These are phyloP conservation scores for Otocyon megalotis DNA, from an alignment of 2,113 vertebrate species.

Conservation along the genomic window DNA sequence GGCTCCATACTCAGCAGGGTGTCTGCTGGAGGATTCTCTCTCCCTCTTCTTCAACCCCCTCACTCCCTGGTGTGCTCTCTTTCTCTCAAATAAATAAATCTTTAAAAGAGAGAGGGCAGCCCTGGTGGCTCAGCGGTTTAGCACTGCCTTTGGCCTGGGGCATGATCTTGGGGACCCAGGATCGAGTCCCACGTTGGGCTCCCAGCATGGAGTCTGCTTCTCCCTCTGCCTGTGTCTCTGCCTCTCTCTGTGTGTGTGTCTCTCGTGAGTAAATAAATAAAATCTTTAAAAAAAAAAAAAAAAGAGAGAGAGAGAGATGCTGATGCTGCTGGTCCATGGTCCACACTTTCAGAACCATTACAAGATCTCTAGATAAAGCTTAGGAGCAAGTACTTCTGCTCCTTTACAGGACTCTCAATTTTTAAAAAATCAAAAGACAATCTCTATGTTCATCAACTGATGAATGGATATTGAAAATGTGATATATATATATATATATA, in stretches of 20 bases:
- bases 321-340: background rate
- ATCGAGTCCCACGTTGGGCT: too few relatives aligned
- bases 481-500: too few relatives aligned
- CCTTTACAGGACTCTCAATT: background rate
- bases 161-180: too few relatives aligned
- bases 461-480: background rate
- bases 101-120: background rate
- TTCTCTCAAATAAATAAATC: background rate
- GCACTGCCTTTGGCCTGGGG: too few relatives aligned
- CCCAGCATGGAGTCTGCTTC: too few relatives aligned
- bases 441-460: background rate
- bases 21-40: background rate
- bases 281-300: background rate
- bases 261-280: background rate
- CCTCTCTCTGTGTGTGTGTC: background rate
- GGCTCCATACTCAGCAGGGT: background rate
- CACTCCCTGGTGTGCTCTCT: background rate
- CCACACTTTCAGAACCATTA: background rate
- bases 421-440: background rate
- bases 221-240: too few relatives aligned
- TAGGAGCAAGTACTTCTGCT: background rate
- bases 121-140: too few relatives aligned
- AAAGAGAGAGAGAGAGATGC: background rate
- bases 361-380: background rate
- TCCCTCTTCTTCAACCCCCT: background rate